Base-by-base conservation (phyloP, 2,797 vertebrate species). In the Eulemur rubriventer region DNA sequence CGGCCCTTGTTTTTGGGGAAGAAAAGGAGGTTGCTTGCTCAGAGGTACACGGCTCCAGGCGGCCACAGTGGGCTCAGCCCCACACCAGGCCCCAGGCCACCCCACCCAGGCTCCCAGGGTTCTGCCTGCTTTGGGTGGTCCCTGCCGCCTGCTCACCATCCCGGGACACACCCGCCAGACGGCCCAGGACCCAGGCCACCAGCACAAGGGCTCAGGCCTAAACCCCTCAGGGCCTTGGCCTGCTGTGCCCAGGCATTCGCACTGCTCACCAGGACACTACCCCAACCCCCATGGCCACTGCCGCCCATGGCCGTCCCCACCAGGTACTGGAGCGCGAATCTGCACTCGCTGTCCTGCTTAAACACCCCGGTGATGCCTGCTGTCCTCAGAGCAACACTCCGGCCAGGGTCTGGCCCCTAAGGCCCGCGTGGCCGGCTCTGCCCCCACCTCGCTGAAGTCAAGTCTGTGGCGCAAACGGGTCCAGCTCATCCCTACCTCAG, bases 1-100 rank as follows among this genome's bases (percentile, higher is more conserved):
- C 0, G 10, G 50, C 38, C 6, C 46, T 7, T 0, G 0, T 17
- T 30, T 11, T 4, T 30, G 38, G 33, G 1, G 30, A 48, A 65
- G 13, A 48, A 26, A 65, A 8, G 33, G 43, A 84, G 26, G 20
- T 14, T 18, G 33, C 30, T 24, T 17, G 59, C 43, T 17, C 61
- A 26, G 20, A 83, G 80, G 81, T 33, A 9, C 20, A 10, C 0
- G 2, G 43, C 33, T 78, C 50, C 24, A 14, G 22, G n/a, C 0
- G 1, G 50, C 22, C 12, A 1, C 4, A 0, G 75, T 5, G 10
- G 26, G 26, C 22, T 41, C 38, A 43, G 26, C 35, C 69, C 28
- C 79, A 38, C 5, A 28, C 24, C 50, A 79, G 50, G 55, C 78
- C 20, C 35, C 24, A 5, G 6, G n/a, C 48, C 2, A 24, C n/a